Percentiles rank a stretch among this genome's conserved stretches.
Conservation (phyloP, 2,797 vertebrate species). For the Syndactyla subalaris region DNA sequence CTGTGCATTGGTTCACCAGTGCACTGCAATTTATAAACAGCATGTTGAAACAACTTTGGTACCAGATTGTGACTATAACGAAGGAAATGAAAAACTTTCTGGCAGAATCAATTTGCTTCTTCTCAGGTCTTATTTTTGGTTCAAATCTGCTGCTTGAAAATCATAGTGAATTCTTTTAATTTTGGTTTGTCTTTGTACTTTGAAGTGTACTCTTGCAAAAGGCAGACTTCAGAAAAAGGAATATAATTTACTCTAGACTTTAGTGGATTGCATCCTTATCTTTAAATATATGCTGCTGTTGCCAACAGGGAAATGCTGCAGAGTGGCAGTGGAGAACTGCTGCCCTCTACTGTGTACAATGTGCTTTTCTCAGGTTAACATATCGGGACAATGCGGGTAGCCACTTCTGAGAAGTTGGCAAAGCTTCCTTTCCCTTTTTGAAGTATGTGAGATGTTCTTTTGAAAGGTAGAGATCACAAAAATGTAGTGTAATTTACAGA, state of each 20-base stretch:
- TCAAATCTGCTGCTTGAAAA: background rate
- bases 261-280: background rate
- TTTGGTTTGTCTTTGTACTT: background rate
- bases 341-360: constrained; percentile 27
- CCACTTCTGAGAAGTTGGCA: background rate
- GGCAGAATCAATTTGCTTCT: background rate
- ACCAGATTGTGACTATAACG: background rate
- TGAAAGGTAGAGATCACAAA: background rate
- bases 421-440: background rate
- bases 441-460: fast-evolving
- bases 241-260: background rate
- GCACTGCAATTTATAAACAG: background rate
- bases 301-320: background rate
- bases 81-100: background rate
- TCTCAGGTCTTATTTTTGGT: background rate
- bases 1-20: background rate
- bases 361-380: too few relatives aligned
- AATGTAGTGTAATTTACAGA: background rate
- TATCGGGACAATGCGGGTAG: fast-evolving
- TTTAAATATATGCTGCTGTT: background rate
- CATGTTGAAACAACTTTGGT: background rate
- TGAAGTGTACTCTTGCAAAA: background rate
- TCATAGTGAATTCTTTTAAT: too few relatives aligned
- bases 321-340: background rate
- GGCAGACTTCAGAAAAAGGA: background rate